Evolutionary conservation across 2,113 vertebrate species (phyloP).

Genomic region (Nicator chloris): DNA sequence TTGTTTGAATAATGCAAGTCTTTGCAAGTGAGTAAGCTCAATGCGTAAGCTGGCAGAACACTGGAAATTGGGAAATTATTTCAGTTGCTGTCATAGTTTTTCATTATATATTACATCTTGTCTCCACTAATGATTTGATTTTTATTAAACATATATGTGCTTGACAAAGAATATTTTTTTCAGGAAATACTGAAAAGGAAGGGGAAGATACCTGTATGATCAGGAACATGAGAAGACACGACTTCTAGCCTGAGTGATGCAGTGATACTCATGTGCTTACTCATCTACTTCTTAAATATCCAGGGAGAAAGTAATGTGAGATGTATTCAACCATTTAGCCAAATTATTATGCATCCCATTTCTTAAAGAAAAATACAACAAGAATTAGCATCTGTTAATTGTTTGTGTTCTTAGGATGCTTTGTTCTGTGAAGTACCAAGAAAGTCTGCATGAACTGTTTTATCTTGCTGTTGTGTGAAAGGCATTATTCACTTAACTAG

Average conservation of each 20-base stretch:
- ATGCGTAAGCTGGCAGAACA: neutral
- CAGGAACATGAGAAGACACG: neutral
- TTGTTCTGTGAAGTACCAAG: neutral
- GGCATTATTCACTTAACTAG: neutral
- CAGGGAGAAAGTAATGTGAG: neutral
- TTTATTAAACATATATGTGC: neutral
- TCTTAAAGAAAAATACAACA: neutral
- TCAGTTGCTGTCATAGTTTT: neutral
- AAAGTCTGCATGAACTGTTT: neutral
- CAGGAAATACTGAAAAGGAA: neutral
- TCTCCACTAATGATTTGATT: neutral
- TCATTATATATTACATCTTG: neutral
- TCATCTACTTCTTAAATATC: neutral
- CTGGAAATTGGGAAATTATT: neutral
- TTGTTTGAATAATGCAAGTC: neutral
- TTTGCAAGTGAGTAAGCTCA: neutral
- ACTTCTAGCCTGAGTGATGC: neutral
- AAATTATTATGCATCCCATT: neutral
- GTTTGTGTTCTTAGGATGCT: neutral
- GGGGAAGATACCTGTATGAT: neutral
- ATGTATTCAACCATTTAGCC: neutral
- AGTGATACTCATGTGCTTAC: neutral
- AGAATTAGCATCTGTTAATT: neutral
- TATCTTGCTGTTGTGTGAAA: neutral
- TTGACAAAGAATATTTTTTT: neutral